These are phyloP conservation scores for Dicaeum eximium DNA, from an alignment of 2,113 vertebrate species.

Conservation along the genomic window DNA sequence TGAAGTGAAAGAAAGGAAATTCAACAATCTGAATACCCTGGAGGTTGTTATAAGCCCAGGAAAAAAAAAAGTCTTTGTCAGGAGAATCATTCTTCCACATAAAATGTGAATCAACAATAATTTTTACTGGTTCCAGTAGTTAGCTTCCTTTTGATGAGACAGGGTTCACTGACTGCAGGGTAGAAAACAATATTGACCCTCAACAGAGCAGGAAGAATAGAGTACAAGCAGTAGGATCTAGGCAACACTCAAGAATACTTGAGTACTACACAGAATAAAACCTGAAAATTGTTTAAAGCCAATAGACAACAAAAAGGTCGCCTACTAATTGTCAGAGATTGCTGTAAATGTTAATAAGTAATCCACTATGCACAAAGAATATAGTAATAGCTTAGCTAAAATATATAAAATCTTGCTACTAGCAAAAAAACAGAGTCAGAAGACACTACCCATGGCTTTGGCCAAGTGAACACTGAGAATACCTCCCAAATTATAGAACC, in stretches of 20 bases:
- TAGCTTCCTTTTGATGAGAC: background rate
- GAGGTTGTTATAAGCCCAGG: background rate
- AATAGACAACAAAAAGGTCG: background rate
- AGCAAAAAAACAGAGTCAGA: background rate
- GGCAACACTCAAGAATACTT: background rate
- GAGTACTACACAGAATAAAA: background rate
- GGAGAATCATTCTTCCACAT: background rate
- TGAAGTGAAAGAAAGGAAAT: background rate
- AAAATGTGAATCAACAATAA: background rate
- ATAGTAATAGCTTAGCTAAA: background rate
- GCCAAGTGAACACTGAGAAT: background rate
- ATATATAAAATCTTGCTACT: background rate
- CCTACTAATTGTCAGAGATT: background rate
- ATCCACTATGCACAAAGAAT: background rate
- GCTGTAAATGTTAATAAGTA: background rate
- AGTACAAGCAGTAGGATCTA: background rate
- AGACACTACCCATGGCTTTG: background rate
- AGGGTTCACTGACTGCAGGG: background rate
- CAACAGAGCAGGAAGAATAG: background rate
- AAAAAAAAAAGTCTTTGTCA: background rate
- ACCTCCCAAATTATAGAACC: background rate
- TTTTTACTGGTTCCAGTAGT: background rate
- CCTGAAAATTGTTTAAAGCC: background rate
- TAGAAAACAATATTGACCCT: background rate
- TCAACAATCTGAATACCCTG: background rate